Evolutionary conservation across 2,797 vertebrate species (phyloP), one percentile per base, ranked within the genome.

Genomic region (Simalia tracyae): DNA sequence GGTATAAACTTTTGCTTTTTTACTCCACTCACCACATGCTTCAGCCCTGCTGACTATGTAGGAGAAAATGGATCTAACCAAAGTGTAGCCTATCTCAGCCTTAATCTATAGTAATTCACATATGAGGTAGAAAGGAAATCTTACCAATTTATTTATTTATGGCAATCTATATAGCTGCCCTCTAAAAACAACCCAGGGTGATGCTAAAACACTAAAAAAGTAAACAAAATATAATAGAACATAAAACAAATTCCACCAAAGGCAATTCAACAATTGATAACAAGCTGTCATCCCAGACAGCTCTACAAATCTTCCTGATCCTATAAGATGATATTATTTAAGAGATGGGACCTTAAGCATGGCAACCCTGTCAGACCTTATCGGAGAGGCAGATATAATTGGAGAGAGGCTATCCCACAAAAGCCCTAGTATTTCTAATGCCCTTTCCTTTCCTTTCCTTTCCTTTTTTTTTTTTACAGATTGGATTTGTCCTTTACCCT

Each of bases 401-500:
- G 36, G 17, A 76, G 31, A 36, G 72, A 22, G 72, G 36, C 22
- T 42, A 76, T 76, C 8, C 72, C 17, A 10, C 36, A 8, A 36
- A 36, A 36, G 7, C 8, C 7, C 7, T 31, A 36, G 72, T 42
- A 81, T 46, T 76, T 81, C 19, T 81, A 46, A 81, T 46, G 17
- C 72, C 17, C 31, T 72, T 72, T 72, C 50, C 50, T 50, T 50
- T 50, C 46, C 46, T 50, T 50, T 50, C 46, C 46, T 50, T 50
- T 50, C 46, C 46, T 50, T 50, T 50, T 57, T 17, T 12, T 36
- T 76, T 94, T 96, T 93, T 92, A 31, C 97, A 99, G 99, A 98
- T 99, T 88, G 98, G 98, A 2, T 99, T 98, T 95, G 98, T 99
- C 90, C 97, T 99, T 93, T 99, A 98, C 95, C 98, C 99, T 10